Evolutionary conservation across 35 echinoderm and acorn worm genomes (phyloP).

Genomic region (Ophiothrix spiculata): DNA sequence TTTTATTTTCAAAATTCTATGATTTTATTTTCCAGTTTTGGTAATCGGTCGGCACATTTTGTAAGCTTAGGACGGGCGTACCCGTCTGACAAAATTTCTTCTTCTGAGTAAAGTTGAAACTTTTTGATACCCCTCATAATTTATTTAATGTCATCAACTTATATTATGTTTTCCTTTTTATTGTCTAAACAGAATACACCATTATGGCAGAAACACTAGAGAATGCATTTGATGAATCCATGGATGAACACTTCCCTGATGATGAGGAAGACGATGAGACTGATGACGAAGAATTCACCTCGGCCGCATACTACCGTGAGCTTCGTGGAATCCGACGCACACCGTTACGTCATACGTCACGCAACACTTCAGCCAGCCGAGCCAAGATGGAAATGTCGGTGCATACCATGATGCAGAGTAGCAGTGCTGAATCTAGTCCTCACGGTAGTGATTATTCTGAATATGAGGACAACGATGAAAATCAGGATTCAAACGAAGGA

Average conservation of each 20-base stretch:
- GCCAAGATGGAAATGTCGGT: background rate
- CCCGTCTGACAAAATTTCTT: no score
- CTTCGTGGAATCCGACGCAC: background rate
- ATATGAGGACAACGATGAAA: no score
- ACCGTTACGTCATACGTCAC: background rate
- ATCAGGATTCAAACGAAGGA: background rate
- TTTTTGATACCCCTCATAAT: no score
- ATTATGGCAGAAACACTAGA: background rate
- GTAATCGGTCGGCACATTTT: no score
- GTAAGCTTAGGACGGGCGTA: no score
- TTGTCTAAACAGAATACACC: background rate
- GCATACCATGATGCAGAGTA: background rate
- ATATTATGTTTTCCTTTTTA: background rate
- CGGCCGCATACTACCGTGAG: background rate
- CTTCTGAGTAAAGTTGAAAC: no score
- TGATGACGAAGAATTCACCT: background rate
- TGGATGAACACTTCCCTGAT: background rate
- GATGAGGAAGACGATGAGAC: background rate
- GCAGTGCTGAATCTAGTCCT: background rate
- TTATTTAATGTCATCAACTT: no score
- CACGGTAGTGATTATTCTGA: slow-evolving; percentile 3
- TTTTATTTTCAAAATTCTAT: no score
- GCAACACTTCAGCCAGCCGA: background rate
- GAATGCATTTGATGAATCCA: background rate
- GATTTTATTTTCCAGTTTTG: no score